A percentile compares a stretch with the other conserved stretches of the same genome.
Evolutionary conservation across 2,888 invertebrate genomes (phyloP).

Genomic region (Athalia cordata): DNA sequence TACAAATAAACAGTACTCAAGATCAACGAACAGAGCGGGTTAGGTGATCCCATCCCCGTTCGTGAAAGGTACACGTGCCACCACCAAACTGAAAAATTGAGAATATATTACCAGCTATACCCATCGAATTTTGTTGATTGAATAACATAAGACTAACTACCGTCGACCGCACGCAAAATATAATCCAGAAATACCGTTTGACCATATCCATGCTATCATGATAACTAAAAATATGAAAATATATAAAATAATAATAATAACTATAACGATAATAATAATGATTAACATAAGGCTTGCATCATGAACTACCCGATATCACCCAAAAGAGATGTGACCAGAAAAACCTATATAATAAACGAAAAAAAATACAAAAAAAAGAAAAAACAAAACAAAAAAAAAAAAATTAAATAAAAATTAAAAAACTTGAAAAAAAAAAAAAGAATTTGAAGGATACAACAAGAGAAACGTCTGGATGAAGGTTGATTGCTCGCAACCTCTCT

Average conservation of each 20-base stretch:
- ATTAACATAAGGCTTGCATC: constrained; percentile 37
- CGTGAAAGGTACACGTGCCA: constrained; percentile 1
- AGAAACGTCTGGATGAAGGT: constrained; percentile 54
- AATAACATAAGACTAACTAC: constrained; percentile 1
- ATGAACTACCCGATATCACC: constrained; percentile 29
- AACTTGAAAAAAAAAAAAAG: constrained; percentile 33
- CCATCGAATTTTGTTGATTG: constrained; percentile 11
- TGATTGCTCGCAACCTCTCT: constrained; percentile 66
- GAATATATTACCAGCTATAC: background rate
- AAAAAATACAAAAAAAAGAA: constrained; percentile 48
- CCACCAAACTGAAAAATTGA: constrained; percentile 3
- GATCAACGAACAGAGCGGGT: constrained; percentile 13
- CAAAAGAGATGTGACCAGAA: background rate
- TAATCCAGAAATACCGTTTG: constrained; percentile 21
- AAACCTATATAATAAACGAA: background rate
- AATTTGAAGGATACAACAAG: constrained; percentile 42
- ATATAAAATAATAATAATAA: constrained; percentile 31
- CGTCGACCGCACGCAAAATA: constrained; percentile 3
- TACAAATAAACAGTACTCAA: background rate
- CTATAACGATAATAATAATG: constrained; percentile 25
- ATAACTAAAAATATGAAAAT: constrained; percentile 35
- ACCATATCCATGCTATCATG: constrained; percentile 23
- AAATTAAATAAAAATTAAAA: constrained; percentile 50
- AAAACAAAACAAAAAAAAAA: constrained; percentile 52
- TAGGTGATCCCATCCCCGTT: background rate